These are phyloP conservation scores for Gadopsis bispinosus DNA, from an alignment of 2,797 vertebrate species.

Conservation along the genomic window DNA sequence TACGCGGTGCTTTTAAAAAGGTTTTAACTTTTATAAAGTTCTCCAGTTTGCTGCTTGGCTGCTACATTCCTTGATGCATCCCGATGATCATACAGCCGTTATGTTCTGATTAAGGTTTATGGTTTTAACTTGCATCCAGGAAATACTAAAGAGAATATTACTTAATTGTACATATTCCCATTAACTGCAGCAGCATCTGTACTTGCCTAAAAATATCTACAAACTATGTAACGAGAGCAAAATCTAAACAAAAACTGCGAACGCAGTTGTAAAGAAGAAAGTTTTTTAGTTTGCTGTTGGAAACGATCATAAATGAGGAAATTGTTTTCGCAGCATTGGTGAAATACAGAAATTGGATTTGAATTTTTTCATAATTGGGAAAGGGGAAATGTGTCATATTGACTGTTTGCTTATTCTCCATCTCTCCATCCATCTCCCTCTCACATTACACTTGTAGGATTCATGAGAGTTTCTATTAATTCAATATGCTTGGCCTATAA, in stretches of 20 bases:
- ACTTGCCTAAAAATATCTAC: slow-evolving; percentile 4
- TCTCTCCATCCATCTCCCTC: slow-evolving; percentile 9
- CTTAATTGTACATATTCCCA: neutral
- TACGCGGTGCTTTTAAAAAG: neutral
- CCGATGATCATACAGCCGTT: neutral
- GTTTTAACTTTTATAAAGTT: too few relatives aligned
- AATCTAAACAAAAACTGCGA: neutral
- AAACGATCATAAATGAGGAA: slow-evolving; percentile 3
- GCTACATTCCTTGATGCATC: neutral
- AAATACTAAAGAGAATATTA: neutral
- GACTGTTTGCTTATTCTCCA: neutral
- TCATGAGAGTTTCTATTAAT: slow-evolving; percentile 28
- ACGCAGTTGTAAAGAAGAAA: neutral
- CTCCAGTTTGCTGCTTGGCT: too few relatives aligned
- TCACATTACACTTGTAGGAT: neutral
- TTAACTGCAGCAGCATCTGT: neutral
- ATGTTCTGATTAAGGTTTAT: neutral
- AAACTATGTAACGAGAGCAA: neutral
- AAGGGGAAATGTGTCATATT: slow-evolving; percentile 14
- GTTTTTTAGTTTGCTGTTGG: slow-evolving; percentile 15
- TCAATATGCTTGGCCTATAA: slow-evolving; percentile 8
- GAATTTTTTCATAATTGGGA: slow-evolving; percentile 31
- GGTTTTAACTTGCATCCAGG: neutral
- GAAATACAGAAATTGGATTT: slow-evolving; percentile 33
- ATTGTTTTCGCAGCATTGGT: neutral